Evolutionary conservation across 2,113 vertebrate species (phyloP).

Genomic region (Cheirogaleus medius): DNA sequence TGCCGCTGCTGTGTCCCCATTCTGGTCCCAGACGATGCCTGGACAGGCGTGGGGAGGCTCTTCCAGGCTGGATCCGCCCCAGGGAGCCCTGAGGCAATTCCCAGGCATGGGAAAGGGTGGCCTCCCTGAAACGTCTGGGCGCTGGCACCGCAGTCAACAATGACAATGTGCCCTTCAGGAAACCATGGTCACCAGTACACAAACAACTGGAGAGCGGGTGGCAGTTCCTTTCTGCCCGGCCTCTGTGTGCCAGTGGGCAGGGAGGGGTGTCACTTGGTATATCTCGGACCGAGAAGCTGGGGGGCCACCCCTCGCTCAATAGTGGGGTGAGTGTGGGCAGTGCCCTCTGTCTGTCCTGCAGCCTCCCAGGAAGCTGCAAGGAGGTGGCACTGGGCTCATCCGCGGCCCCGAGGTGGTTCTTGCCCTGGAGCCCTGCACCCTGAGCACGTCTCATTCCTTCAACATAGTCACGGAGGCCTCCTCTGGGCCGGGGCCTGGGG

Average conservation of each 20-base stretch:
- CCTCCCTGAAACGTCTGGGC: neutral
- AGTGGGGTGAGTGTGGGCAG: neutral
- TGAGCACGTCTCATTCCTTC: neutral
- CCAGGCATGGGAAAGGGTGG: neutral
- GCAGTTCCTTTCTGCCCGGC: neutral
- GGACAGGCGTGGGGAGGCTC: neutral
- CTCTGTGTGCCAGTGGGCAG: neutral
- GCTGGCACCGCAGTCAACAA: neutral
- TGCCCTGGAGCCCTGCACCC: neutral
- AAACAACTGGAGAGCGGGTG: neutral
- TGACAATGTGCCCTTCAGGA: neutral
- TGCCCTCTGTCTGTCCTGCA: neutral
- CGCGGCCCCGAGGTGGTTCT: neutral
- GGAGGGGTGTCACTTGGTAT: neutral
- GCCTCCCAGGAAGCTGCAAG: too few species aligned
- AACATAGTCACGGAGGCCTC: neutral
- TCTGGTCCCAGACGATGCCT: neutral
- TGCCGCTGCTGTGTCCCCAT: accelerated
- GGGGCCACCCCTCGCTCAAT: neutral
- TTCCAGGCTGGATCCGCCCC: neutral
- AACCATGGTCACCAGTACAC: neutral
- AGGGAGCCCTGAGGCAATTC: neutral
- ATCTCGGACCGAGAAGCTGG: neutral
- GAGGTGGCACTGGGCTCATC: neutral
- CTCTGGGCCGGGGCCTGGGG: neutral